Conservation (phyloP, 2,888 invertebrate genomes). For the Aphrophora alni region DNA sequence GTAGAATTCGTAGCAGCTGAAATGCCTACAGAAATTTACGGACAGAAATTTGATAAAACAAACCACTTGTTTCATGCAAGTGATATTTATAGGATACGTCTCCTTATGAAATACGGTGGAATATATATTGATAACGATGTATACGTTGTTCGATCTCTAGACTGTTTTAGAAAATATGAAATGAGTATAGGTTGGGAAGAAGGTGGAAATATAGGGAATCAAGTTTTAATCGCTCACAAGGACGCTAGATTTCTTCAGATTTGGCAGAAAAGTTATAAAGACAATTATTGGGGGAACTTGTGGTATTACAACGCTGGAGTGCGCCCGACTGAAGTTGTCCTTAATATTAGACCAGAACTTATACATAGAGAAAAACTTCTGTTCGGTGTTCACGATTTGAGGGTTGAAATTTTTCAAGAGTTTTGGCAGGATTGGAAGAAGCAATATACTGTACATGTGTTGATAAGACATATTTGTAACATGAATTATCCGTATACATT, state of each 20-base stretch:
- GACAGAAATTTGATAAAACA: conserved; percentile 20
- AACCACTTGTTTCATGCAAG: conserved; percentile 34
- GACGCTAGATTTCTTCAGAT: conserved; percentile 53
- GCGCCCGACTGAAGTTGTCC: conserved; percentile 54
- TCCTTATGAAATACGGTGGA: conserved; percentile 54
- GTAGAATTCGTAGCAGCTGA: conserved; percentile 49
- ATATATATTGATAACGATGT: conserved; percentile 55
- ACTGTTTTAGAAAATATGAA: conserved; percentile 53
- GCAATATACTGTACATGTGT: conserved; percentile 19
- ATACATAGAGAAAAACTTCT: conserved; percentile 54
- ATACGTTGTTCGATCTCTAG: conserved; percentile 53
- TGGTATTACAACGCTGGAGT: conserved; percentile 59
- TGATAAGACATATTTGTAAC: conserved; percentile 9
- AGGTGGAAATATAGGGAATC: conserved; percentile 42
- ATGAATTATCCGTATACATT: not conserved
- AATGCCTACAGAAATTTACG: conserved; percentile 31
- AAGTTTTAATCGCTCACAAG: conserved; percentile 52
- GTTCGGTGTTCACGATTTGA: conserved; percentile 55
- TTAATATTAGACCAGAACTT: conserved; percentile 53
- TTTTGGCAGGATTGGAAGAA: conserved; percentile 32
- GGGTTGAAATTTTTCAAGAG: not conserved
- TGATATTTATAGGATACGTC: conserved; percentile 46
- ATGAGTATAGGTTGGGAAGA: conserved; percentile 52
- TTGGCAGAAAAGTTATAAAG: conserved; percentile 53
- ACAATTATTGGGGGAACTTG: conserved; percentile 48